These are phyloP conservation scores for Gymnoscopelus braueri DNA, from an alignment of 2,797 vertebrate genomes.

Conservation along the genomic window DNA sequence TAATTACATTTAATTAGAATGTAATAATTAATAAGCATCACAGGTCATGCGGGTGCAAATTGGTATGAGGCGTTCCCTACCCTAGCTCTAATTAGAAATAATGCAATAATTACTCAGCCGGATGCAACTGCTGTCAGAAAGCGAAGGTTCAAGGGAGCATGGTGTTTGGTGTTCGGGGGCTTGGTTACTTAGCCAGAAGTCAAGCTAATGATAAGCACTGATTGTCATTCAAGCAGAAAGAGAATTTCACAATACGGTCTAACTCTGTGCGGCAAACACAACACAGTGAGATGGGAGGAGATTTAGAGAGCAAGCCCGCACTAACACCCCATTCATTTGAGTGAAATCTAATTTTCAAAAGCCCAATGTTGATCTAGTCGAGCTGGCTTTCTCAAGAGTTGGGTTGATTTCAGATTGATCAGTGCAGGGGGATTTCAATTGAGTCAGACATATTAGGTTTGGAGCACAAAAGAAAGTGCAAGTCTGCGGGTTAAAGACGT, in stretches of 20 bases:
- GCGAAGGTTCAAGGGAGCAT: slow-evolving; percentile 55
- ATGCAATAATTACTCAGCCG: slow-evolving; percentile 69
- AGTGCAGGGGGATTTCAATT: neutral
- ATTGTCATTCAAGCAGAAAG: slow-evolving; percentile 55
- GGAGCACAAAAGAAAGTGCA: too few species aligned
- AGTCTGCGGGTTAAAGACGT: neutral
- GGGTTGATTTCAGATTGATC: neutral
- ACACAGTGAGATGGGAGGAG: neutral
- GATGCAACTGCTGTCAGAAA: slow-evolving; percentile 53
- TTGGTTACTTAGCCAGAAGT: slow-evolving; percentile 70
- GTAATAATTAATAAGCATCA: slow-evolving; percentile 65
- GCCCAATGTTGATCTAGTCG: slow-evolving; percentile 40
- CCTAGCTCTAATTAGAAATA: slow-evolving; percentile 67
- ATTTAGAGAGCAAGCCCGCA: neutral
- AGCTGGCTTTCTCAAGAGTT: slow-evolving; percentile 11
- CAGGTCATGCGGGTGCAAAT: slow-evolving; percentile 66
- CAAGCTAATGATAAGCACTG: slow-evolving; percentile 69
- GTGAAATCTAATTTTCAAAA: neutral
- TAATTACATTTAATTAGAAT: slow-evolving; percentile 71
- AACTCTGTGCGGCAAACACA: neutral
- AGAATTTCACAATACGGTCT: slow-evolving; percentile 25
- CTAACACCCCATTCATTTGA: neutral
- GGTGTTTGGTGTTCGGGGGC: slow-evolving; percentile 60
- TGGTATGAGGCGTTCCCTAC: slow-evolving; percentile 60
- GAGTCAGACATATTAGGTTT: neutral